Conservation (phyloP, 1,140 invertebrate species). For the Brachionus rotundiformis region DNA sequence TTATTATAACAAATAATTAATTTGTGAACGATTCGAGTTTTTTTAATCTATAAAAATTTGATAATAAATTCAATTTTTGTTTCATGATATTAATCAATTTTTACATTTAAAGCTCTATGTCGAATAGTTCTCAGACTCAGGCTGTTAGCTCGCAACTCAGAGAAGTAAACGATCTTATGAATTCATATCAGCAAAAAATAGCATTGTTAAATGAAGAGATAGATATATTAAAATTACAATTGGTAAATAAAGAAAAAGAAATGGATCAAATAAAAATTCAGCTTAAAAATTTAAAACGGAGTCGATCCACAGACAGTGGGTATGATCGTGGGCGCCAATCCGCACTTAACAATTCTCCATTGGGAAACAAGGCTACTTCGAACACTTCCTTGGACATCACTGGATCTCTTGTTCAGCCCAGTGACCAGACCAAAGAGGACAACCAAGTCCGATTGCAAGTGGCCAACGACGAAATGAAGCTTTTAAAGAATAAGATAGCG, state of each 20-base stretch:
- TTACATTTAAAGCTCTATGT: conserved; percentile 6
- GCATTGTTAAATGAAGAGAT: conserved; percentile 48
- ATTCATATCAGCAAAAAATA: conserved; percentile 53
- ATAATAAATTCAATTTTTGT: not conserved
- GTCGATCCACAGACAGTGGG: conserved; percentile 41
- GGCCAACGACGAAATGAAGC: conserved; percentile 32
- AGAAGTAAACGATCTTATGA: conserved; percentile 51
- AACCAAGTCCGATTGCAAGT: not conserved
- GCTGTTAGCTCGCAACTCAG: conserved; percentile 29
- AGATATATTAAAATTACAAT: conserved; percentile 23
- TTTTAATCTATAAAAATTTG: no score
- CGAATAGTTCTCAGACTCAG: conserved; percentile 31
- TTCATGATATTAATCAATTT: not conserved
- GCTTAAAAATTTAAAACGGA: conserved; percentile 49
- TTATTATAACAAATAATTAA: no score
- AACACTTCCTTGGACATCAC: not conserved
- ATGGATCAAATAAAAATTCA: conserved; percentile 47
- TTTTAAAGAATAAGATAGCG: conserved; percentile 49
- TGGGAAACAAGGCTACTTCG: not conserved
- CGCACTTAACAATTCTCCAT: not conserved
- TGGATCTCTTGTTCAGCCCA: not conserved
- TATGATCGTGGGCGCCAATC: conserved; percentile 24
- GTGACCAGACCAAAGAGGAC: not conserved
- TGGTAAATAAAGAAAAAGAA: conserved; percentile 49
- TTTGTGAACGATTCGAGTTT: no score